Conservation (phyloP, 2,888 invertebrate genomes). For the Stenchaetothrips biformis region DNA sequence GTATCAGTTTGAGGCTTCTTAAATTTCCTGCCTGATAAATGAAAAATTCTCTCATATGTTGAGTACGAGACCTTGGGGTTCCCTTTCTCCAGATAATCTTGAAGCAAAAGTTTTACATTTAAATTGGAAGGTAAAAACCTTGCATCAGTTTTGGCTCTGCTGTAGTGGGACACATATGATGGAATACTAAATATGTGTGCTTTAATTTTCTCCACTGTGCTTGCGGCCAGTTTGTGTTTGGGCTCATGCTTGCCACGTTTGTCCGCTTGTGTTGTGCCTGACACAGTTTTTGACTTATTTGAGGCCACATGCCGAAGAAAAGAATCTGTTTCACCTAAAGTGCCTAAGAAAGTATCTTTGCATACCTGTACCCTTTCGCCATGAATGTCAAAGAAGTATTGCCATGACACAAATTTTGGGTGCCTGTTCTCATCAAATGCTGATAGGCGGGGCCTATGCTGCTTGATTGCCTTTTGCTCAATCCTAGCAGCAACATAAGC, state of each 20-base stretch:
- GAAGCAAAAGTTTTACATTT: background rate
- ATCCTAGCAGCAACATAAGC: background rate
- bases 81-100: background rate
- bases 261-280: background rate
- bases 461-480: background rate
- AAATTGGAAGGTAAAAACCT: background rate
- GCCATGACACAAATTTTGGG: background rate
- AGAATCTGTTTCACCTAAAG: background rate
- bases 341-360: background rate
- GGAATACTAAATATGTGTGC: background rate
- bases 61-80: background rate
- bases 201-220: background rate
- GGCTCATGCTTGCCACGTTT: background rate
- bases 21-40: background rate
- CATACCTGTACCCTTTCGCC: background rate
- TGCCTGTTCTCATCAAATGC: background rate
- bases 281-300: background rate
- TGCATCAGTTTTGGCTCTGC: background rate
- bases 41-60: background rate
- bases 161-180: background rate
- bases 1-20: background rate
- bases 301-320: background rate
- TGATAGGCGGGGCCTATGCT: background rate
- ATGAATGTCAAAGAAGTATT: background rate
- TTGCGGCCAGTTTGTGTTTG: background rate